Evolutionary conservation across 2,797 vertebrate species (phyloP).

Genomic region (Pempheris klunzingeri): DNA sequence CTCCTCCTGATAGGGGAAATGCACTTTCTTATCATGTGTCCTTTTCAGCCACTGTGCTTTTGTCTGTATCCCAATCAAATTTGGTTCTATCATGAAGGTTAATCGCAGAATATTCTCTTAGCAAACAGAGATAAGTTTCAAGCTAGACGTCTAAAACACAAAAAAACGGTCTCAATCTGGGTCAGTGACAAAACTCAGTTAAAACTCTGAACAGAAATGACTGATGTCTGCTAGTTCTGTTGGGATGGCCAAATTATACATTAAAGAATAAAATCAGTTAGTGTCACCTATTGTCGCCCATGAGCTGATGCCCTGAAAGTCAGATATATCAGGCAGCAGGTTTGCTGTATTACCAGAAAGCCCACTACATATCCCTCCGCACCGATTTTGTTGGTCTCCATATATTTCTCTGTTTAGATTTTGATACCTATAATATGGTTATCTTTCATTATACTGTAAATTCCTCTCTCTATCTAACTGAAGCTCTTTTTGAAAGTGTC

Average conservation of each 20-base stretch:
- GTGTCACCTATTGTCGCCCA: background rate
- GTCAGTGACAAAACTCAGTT: background rate
- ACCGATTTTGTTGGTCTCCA: background rate
- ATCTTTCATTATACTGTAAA: background rate
- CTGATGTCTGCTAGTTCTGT: background rate
- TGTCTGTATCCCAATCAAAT: background rate
- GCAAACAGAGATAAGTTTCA: background rate
- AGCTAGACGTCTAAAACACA: background rate
- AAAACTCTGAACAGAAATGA: background rate
- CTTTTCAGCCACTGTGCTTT: background rate
- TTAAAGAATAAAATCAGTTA: background rate
- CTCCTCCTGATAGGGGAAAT: slow-evolving; percentile 1
- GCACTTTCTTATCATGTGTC: background rate
- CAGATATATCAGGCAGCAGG: background rate
- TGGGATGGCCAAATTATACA: background rate
- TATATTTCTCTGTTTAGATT: background rate
- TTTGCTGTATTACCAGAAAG: background rate
- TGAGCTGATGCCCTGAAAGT: background rate
- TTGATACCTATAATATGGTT: background rate
- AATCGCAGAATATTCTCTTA: background rate
- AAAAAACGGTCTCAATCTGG: too few relatives aligned
- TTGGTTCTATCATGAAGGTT: background rate
- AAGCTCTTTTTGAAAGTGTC: background rate
- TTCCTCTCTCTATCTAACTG: background rate
- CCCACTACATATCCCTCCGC: background rate